Base-by-base conservation (phyloP, 1,140 invertebrate genomes). In the Zelostemma sp. region DNA sequence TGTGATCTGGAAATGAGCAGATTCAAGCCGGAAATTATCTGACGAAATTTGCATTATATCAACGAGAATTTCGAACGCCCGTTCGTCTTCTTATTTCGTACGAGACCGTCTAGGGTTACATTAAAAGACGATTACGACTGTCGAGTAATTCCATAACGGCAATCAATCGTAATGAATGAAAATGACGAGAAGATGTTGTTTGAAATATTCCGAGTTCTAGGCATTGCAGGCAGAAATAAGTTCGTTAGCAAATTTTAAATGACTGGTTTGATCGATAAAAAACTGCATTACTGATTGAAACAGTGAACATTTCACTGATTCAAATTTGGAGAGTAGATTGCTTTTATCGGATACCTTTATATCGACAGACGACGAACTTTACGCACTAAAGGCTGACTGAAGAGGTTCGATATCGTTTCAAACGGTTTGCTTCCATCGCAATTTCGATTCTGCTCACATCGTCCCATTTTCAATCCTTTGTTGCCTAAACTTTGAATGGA, bases 1-100 rank as follows among this genome's bases (percentile, higher is more conserved):
- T 70, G 70, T 70, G 59, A 60, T 54, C 50, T 58, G 48, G 67
- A 63, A 60, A 62, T 60, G 55, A 64, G 48, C 50, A 49, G 50
- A 69, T 53, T 67, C 47, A 55, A 33, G 66, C 43, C 18, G 67
- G 67, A 73, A 73, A 73, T 73, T 67, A 48, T 61, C 48, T 55
- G 51, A 41, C 64, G 61, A 57, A 57, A 67, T 73, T 70, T 70
- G 59, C 59, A 64, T 67, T 60, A 72, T 68, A 50, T 56, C 50
- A 51, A 59, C 19, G 1, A 25, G 45, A 33, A 25, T 25, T 8
- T 25, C 8, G 21, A 25, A 8, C 8, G 21, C 21, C 21, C 21
- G 21, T 25, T 25, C 21, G 21, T 25, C 21, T n/a, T n/a, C n/a
- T n/a, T n/a, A n/a, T n/a, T n/a, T n/a, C n/a, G n/a, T n/a, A n/a